phyloP scores from a whole-genome alignment of 2,113 vertebrate genomes.

The Nyctibius bracteatus region DNA sequence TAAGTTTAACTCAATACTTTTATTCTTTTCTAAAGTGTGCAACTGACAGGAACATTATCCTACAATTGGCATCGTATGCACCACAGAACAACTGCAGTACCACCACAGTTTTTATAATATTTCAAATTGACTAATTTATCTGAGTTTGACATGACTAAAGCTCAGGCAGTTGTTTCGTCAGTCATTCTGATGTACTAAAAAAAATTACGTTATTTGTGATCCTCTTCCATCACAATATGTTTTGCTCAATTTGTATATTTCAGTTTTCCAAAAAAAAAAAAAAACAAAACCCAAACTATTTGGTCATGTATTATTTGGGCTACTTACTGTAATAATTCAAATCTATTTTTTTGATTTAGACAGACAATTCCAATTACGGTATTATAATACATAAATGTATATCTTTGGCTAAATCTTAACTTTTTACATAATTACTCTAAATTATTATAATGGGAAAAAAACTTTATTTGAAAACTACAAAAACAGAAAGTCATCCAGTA shows the following conservation, averaged over 20 bases:
- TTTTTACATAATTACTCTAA: not conserved
- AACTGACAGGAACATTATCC: not conserved
- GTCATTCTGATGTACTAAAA: slow-evolving; percentile 18
- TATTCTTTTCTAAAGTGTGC: slow-evolving; percentile 24
- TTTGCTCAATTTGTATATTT: not conserved
- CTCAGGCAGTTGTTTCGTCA: slow-evolving; percentile 48
- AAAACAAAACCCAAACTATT: not conserved
- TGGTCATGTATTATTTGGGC: not conserved
- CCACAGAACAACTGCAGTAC: slow-evolving; percentile 27
- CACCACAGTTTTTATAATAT: not conserved
- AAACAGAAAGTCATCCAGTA: not conserved
- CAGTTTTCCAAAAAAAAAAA: not conserved
- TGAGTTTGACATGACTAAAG: not conserved
- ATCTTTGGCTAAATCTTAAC: not conserved
- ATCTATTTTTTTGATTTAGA: not conserved
- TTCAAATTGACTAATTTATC: not conserved
- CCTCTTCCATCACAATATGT: not conserved
- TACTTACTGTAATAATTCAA: not conserved
- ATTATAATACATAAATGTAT: not conserved
- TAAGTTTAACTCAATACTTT: slow-evolving; percentile 38
- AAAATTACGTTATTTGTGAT: not conserved
- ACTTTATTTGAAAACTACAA: not conserved
- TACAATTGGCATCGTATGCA: not conserved
- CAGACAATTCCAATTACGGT: not conserved
- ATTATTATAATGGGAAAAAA: not conserved